Percentiles rank a stretch among this genome's conserved stretches.
phyloP scores from a whole-genome alignment of 1,140 invertebrate genomes.

The Dreissena polymorpha region DNA sequence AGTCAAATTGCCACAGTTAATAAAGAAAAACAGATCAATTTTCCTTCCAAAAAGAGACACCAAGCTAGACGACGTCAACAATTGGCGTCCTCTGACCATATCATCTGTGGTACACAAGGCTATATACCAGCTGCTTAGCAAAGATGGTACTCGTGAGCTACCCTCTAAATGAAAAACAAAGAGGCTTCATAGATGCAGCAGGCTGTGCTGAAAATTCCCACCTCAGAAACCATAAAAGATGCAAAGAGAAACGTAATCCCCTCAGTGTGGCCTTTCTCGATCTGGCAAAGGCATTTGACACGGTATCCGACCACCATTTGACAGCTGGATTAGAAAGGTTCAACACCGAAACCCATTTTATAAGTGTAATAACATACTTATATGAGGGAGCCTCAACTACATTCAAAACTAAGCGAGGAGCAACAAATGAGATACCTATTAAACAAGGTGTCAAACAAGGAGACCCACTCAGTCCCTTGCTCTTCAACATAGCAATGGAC shows the following conservation, averaged over 20 bases:
- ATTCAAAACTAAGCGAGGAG: slow-evolving; percentile 44
- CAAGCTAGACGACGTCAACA: slow-evolving; percentile 45
- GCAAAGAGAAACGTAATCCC: slow-evolving; percentile 24
- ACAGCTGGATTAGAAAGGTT: slow-evolving; percentile 42
- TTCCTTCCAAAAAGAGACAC: slow-evolving; percentile 61
- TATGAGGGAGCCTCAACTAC: slow-evolving; percentile 30
- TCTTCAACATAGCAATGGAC: slow-evolving; percentile 81
- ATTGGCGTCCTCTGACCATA: slow-evolving; percentile 67
- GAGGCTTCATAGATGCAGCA: slow-evolving; percentile 46
- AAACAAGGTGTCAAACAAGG: slow-evolving; percentile 81
- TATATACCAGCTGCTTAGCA: slow-evolving; percentile 52
- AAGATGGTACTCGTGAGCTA: not conserved
- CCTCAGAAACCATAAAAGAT: slow-evolving; percentile 35
- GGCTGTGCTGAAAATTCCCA: slow-evolving; percentile 50
- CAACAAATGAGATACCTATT: slow-evolving; percentile 23
- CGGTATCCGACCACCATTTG: slow-evolving; percentile 57
- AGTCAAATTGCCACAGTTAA: slow-evolving; percentile 29
- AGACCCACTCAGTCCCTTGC: slow-evolving; percentile 79
- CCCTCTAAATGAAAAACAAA: slow-evolving; percentile 35
- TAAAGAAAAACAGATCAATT: slow-evolving; percentile 53
- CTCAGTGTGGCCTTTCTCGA: slow-evolving; percentile 55
- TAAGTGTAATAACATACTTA: slow-evolving; percentile 28
- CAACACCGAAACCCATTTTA: slow-evolving; percentile 33
- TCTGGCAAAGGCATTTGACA: slow-evolving; percentile 74
- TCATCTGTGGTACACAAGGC: slow-evolving; percentile 33